A percentile compares a stretch with the other conserved stretches of the same genome.
phyloP scores from a whole-genome alignment of 1,140 invertebrate species.

The Scaptomyza graminum region DNA sequence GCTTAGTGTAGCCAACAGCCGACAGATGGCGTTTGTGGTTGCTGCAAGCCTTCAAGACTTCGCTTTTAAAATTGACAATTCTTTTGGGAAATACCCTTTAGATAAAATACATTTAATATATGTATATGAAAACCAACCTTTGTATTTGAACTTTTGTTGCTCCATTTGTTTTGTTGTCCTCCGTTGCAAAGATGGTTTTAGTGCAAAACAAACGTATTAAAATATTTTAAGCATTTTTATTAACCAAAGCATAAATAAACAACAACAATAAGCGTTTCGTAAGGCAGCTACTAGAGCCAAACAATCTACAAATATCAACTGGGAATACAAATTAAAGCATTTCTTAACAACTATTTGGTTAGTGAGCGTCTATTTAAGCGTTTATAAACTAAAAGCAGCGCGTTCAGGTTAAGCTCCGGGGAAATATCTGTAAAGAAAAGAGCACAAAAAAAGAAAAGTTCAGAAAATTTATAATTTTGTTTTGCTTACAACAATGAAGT shows the following conservation, averaged over 20 bases:
- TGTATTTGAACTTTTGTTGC: neutral
- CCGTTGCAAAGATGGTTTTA: neutral
- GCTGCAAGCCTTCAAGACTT: neutral
- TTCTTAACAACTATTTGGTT: constrained; percentile 64
- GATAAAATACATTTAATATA: constrained; percentile 17
- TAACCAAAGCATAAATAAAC: constrained; percentile 33
- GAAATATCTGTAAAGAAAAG: constrained; percentile 59
- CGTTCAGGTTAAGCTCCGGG: constrained; percentile 19
- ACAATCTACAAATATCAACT: constrained; percentile 51
- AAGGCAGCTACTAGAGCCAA: constrained; percentile 54
- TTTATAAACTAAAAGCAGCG: constrained; percentile 41
- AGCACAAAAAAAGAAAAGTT: constrained; percentile 19
- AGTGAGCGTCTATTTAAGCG: constrained; percentile 65
- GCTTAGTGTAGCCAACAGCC: constrained; percentile 24
- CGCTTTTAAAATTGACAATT: too few relatives aligned
- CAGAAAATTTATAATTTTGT: constrained; percentile 59
- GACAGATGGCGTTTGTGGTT: constrained; percentile 52
- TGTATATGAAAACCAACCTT: constrained; percentile 8
- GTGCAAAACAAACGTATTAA: constrained; percentile 49
- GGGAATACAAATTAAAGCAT: constrained; percentile 47
- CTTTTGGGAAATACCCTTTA: neutral
- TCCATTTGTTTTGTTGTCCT: neutral
- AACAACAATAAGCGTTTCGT: constrained; percentile 31
- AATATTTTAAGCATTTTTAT: constrained; percentile 67
- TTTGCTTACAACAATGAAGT: constrained; percentile 46